Base-by-base conservation (phyloP, 2,113 vertebrate species). In the Daphoenositta chrysoptera region DNA sequence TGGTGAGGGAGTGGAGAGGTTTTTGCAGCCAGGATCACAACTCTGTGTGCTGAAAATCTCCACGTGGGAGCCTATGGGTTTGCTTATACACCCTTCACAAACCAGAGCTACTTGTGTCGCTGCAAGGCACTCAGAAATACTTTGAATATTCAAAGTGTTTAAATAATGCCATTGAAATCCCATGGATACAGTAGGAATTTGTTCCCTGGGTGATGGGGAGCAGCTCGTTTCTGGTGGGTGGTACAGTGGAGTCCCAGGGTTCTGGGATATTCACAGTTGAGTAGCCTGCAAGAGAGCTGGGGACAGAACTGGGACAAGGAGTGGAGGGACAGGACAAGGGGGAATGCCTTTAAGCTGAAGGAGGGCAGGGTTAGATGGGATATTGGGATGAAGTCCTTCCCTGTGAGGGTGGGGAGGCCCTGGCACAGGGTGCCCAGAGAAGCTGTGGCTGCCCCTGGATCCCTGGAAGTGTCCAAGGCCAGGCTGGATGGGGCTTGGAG, bases 401-500 rank as follows among this genome's bases (percentile, higher is more conserved):
- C 20, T 35, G 3, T 5, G 20, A 56, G 23, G 30, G 13, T 54
- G 30, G 7, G 0, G 0, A 80, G 30, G 40, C 10, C 47, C 64
- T 78, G 54, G 64, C 57, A 47, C 57, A 71, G 48, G 45, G 27
- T 79, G 57, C 16, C 40, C 65, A 63, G 54, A n/a, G 56, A 16
- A 70, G 56, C 85, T 79, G 48, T 48, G 85, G n/a, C 48, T 71
- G 75, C 30, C 15, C 23, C 40, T 76, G 71, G 31, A 71, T 63
- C 13, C 40, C 65, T 80, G 85, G 30, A 0, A 56, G 17, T 48
- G 66, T 15, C 57, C 57, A 13, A 81, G 37, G 37, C 12, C 76
- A 44, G 50, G 11, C 0, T 72, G 75, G 75, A 79, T 0, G 0
- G 40, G 16, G 11, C 17, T 71, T 31, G 37, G 33, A 58, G 27